These are phyloP conservation scores for Artemisiospiza belli DNA, from an alignment of 2,113 vertebrate genomes.

Conservation along the genomic window DNA sequence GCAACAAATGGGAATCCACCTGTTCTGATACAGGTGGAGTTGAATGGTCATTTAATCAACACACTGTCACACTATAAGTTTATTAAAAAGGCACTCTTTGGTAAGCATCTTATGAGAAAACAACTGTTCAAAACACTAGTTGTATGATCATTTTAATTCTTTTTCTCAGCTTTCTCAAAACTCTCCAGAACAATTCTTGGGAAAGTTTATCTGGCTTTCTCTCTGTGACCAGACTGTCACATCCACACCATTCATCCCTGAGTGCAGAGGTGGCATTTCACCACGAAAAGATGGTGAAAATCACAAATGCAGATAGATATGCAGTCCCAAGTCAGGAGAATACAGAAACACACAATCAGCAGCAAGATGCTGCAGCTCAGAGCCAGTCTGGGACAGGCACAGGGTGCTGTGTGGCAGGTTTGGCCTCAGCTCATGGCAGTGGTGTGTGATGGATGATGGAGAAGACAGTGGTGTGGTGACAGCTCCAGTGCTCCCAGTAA, in stretches of 20 bases:
- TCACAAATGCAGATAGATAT: not conserved
- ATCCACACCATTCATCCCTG: not conserved
- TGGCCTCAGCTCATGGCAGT: fast-evolving
- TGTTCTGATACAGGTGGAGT: not conserved
- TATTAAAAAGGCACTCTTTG: not conserved
- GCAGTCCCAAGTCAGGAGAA: not conserved
- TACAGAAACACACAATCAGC: not conserved
- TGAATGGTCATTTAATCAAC: not conserved
- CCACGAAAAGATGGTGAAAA: fast-evolving
- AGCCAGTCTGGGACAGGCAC: not conserved
- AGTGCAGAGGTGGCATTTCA: not conserved
- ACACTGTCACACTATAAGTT: not conserved
- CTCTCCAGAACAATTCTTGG: not conserved
- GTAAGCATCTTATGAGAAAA: not conserved
- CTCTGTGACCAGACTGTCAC: not conserved
- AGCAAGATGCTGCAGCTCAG: not conserved
- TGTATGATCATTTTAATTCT: not conserved
- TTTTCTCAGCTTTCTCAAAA: not conserved
- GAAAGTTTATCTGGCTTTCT: not conserved
- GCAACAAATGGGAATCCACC: not conserved
- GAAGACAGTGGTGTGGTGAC: not conserved
- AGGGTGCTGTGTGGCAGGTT: not conserved
- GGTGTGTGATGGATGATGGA: fast-evolving
- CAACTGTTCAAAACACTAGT: not conserved
- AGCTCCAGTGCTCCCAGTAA: fast-evolving